Evolutionary conservation across 2,888 invertebrate species (phyloP), one percentile per base, ranked within the genome.

Genomic region (Tenthredo scrophulariae): DNA sequence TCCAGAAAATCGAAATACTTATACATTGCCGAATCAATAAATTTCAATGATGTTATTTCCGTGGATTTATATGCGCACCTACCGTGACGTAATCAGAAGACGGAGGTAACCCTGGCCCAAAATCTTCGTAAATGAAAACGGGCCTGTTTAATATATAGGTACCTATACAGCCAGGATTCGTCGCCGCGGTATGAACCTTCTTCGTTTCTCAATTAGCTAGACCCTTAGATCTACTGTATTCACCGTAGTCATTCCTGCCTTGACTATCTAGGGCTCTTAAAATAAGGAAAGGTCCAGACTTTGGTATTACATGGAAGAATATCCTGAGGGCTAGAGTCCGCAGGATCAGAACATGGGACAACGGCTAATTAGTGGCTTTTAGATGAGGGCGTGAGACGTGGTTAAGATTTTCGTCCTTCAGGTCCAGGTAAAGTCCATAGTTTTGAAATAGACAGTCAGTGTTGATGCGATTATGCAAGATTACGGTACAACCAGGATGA

Each of bases 361-460:
- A 70, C 29, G 29, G 83, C 83, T 70, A 83, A 83, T 83, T 83
- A 67, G 83, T 67, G 83, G 65, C 29, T 46, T 43, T 83, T 67
- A 46, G 83, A 70, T n/a, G 58, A 58, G 62, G 58, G 58, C 80
- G 80, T 62, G 62, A 80, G 62, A 37, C 37, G 40, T 33, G 67
- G 67, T 26, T 26, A 67, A 29, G n/a, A 46, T 83, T 62, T 62
- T 83, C 29, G 67, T 67, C 37, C 46, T 37, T 15, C 26, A n/a
- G 26, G 83, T 4, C 62, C 50, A 33, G 46, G 43, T 75, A 70
- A 58, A 82, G 85, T 85, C 83, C 83, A 54, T 86, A 70, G 75
- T 67, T 70, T 83, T 43, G 43, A 40, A 80, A 80, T 50, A 13
- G 67, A 67, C 72, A 70, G 40, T 84, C 70, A 50, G 67, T 85